These are phyloP conservation scores for Perodicticus potto DNA, from an alignment of 2,797 vertebrate species.

Conservation along the genomic window DNA sequence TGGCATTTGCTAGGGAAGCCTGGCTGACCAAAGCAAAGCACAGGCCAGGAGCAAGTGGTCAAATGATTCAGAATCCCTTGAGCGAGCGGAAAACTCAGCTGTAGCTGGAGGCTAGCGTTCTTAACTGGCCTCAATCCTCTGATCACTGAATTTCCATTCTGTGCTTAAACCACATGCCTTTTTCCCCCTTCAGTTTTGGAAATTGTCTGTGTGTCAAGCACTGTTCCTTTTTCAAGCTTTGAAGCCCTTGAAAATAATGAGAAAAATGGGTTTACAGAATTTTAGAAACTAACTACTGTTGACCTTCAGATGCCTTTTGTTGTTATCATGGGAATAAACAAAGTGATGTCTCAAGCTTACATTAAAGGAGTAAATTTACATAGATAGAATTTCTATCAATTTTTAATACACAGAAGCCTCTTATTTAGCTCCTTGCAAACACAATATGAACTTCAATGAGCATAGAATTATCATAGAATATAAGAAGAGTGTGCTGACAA, in stretches of 20 bases:
- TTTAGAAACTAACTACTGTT: conserved; percentile 14
- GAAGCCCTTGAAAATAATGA: neutral
- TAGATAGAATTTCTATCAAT: neutral
- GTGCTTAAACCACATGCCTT: neutral
- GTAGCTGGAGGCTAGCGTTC: neutral
- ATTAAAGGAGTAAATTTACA: conserved; percentile 17
- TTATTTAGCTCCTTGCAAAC: neutral
- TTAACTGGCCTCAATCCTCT: neutral
- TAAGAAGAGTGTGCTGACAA: neutral
- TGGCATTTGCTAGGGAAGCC: neutral
- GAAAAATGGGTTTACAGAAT: neutral
- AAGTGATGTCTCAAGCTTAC: neutral
- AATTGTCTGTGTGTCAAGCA: neutral
- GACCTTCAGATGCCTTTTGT: neutral
- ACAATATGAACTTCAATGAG: neutral
- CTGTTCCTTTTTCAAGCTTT: neutral
- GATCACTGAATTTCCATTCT: neutral
- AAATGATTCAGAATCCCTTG: neutral
- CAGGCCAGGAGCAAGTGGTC: neutral
- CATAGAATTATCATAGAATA: neutral
- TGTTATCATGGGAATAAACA: neutral
- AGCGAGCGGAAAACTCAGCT: neutral
- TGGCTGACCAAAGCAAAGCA: neutral
- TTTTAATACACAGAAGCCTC: neutral
- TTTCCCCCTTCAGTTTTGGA: neutral